Percentiles rank a stretch among this genome's conserved stretches.
These are phyloP conservation scores for Aurelia sp. DNA, from an alignment of 30 jellyfish, hydroid and myxozoan genomes.

Conservation along the genomic window DNA sequence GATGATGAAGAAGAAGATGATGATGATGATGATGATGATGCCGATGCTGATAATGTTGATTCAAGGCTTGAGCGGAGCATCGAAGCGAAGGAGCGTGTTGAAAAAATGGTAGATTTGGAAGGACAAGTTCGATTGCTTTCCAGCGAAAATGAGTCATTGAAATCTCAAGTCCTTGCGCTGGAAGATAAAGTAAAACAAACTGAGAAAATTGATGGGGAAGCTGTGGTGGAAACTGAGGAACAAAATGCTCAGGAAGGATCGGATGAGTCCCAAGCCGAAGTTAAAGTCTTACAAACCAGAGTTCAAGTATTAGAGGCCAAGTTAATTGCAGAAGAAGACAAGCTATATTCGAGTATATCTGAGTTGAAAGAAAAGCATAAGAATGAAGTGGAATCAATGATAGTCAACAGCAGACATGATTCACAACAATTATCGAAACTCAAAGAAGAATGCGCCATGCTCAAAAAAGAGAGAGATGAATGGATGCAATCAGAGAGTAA, in stretches of 20 bases:
- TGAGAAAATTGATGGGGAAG: no score
- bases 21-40: constrained; percentile 72
- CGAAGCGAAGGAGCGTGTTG: constrained; percentile 83
- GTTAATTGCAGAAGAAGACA: constrained; percentile 80
- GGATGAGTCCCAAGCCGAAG: constrained; percentile 21
- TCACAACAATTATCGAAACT: constrained; percentile 28
- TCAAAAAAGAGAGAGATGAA: constrained; percentile 38
- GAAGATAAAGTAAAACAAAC: constrained; percentile 29
- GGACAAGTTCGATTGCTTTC: constrained; percentile 69
- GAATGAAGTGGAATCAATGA: constrained; percentile 49
- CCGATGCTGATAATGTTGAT: constrained; percentile 60
- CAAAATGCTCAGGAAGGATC: constrained; percentile 23
- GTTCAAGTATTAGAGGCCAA: constrained; percentile 62
- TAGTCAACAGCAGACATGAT: constrained; percentile 44
- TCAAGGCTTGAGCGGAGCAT: constrained; percentile 74
- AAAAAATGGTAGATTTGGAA: constrained; percentile 80
- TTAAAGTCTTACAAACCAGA: constrained; percentile 14
- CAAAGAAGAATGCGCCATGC: constrained; percentile 50
- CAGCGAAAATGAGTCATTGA: constrained; percentile 69
- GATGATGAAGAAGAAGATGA: constrained; percentile 74
- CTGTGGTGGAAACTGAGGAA: neutral
- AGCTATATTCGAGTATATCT: constrained; percentile 54
- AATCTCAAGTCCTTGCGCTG: constrained; percentile 2
- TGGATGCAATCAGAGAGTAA: constrained; percentile 9
- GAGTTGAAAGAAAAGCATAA: constrained; percentile 74